Conservation (phyloP, 2,797 vertebrate species). For the Chiloscyllium punctatum region DNA sequence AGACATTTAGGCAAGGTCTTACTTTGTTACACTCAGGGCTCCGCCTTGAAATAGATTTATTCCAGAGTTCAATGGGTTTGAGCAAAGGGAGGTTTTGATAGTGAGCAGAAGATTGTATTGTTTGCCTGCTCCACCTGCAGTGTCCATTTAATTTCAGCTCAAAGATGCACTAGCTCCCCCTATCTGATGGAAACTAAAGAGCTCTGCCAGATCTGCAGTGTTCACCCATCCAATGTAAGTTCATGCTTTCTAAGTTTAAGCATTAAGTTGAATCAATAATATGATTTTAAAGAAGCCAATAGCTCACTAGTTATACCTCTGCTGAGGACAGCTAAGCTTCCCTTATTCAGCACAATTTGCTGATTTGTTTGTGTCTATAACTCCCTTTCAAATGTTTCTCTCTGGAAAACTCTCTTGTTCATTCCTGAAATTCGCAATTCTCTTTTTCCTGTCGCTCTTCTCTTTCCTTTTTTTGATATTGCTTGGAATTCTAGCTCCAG, state of each 20-base stretch:
- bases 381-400: no score
- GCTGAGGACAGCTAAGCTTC: no score
- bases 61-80: neutral
- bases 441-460: no score
- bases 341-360: no score
- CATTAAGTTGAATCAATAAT: neutral
- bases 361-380: no score
- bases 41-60: neutral
- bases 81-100: neutral
- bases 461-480: no score
- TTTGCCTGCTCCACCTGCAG: conserved; percentile 19
- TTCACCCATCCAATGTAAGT: neutral
- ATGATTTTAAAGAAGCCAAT: neutral
- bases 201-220: neutral
- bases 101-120: neutral
- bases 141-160: neutral
- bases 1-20: neutral
- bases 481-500: no score
- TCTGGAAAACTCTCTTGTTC: no score
- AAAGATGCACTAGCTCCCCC: conserved; percentile 24
- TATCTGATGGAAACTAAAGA: neutral
- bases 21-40: neutral
- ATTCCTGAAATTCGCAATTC: no score
- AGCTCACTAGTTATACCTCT: neutral
- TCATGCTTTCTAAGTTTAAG: neutral